phyloP scores from a whole-genome alignment of 2,888 invertebrate genomes.

The Trichopoda pennipes region DNA sequence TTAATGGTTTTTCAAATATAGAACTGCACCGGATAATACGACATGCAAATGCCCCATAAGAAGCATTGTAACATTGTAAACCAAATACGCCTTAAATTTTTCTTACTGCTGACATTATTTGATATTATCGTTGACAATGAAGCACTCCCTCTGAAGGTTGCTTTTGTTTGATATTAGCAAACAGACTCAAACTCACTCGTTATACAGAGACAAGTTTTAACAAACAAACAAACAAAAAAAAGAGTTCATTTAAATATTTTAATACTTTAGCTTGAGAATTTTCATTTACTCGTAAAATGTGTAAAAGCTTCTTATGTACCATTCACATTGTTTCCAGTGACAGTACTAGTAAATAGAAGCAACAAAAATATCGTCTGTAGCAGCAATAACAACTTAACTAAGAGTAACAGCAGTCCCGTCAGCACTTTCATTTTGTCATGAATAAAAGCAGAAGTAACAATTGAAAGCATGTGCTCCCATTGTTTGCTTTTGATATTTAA shows the following conservation, averaged over 20 bases:
- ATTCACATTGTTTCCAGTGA: conserved; percentile 43
- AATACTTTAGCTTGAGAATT: conserved; percentile 45
- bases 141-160: conserved; percentile 62
- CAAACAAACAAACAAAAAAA: conserved; percentile 25
- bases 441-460: conserved; percentile 42
- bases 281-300: conserved; percentile 40
- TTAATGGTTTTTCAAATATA: conserved; percentile 22
- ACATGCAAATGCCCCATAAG: not conserved
- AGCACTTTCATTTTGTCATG: not conserved
- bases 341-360: conserved; percentile 39
- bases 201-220: conserved; percentile 21
- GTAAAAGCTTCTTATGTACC: conserved; percentile 33
- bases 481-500: conserved; percentile 68
- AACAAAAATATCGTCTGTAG: conserved; percentile 8
- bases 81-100: conserved; percentile 53
- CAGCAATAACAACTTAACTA: conserved; percentile 12
- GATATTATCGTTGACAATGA: conserved; percentile 64
- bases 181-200: not conserved
- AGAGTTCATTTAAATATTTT: conserved; percentile 39
- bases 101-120: conserved; percentile 59
- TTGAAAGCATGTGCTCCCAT: conserved; percentile 65
- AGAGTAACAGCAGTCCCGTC: conserved; percentile 2
- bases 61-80: conserved; percentile 60
- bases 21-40: conserved; percentile 7
- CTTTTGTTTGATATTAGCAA: conserved; percentile 45